Evolutionary conservation across 2,888 invertebrate genomes (phyloP), one percentile per base, ranked within the genome.

Genomic region (Ferrisia virgata): DNA sequence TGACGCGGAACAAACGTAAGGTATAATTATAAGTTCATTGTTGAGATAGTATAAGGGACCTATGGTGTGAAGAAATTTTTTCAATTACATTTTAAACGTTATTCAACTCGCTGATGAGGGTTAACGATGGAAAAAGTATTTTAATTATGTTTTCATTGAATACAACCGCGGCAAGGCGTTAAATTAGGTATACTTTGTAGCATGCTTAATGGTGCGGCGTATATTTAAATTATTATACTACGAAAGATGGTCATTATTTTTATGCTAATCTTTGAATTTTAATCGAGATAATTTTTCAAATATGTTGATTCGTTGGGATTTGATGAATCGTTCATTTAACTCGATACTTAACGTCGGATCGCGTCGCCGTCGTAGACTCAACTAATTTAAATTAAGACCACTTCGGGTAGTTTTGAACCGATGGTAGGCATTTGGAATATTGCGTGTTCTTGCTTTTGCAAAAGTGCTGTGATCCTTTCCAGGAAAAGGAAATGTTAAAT

Each of bases 401-500:
- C 25, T 58, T 22, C 8, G 53, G 6, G 22, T 8, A 53, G 9
- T 1, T 53, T 22, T 6, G 53, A 22, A 53, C 53, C 15, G 64
- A 64, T 28, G 11, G 11, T 11, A 11, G 39, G 39, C 15, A 31
- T 36, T 76, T 18, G 0, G 36, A 36, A 13, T 6, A 36, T 76
- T 18, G 72, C 72, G 72, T 76, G 72, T 36, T 76, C 36, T 18
- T 18, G 36, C 6, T 64, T 31, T 64, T 28, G n/a, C 18, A 76
- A 76, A 76, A 76, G 72, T 76, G 22, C 33, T 36, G 72, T 18
- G 31, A 69, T 36, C 18, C 18, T 76, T 76, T 76, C 72, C 18
- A 36, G 72, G 72, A 76, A 76, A 18, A 36, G 72, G 72, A 76
- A 76, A 76, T 76, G 33, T 36, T 33, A 11, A 76, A 76, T 76